Evolutionary conservation across 2,888 invertebrate species (phyloP).

Genomic region (Eulithis prunata): DNA sequence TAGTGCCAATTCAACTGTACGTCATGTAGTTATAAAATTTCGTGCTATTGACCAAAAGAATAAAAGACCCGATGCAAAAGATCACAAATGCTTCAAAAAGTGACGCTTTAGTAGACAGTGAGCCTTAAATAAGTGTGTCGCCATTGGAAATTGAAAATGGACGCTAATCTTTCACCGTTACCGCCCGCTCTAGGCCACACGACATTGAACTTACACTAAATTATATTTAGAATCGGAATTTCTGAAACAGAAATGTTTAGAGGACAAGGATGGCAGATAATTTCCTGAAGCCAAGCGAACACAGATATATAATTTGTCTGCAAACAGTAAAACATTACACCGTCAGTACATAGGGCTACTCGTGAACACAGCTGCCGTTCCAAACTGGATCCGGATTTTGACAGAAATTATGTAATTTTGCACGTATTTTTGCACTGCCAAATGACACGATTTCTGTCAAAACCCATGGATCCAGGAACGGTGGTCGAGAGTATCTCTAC

Average conservation of each 20-base stretch:
- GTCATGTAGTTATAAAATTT: too few species aligned
- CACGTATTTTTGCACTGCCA: too few species aligned
- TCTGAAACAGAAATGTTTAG: constrained; percentile 52
- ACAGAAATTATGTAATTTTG: too few species aligned
- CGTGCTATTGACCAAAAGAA: too few species aligned
- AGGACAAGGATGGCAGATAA: constrained; percentile 50
- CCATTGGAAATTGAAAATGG: constrained; percentile 44
- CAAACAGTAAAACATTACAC: neutral
- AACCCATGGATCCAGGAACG: too few species aligned
- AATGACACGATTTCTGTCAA: too few species aligned
- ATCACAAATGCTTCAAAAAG: neutral
- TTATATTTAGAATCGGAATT: constrained; percentile 52
- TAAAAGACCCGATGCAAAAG: neutral
- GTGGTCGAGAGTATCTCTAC: too few species aligned
- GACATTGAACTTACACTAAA: constrained; percentile 74
- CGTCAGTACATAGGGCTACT: too few species aligned
- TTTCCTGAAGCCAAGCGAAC: constrained; percentile 29
- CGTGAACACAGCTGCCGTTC: too few species aligned
- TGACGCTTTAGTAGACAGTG: constrained; percentile 6
- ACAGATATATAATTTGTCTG: constrained; percentile 2
- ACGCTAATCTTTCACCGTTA: constrained; percentile 38
- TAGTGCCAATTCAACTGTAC: neutral
- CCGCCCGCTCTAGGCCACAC: constrained; percentile 55
- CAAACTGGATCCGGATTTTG: too few species aligned
- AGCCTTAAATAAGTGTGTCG: constrained; percentile 22